Conservation (phyloP, 2,888 invertebrate species). For the Bedellia somnulentella region DNA sequence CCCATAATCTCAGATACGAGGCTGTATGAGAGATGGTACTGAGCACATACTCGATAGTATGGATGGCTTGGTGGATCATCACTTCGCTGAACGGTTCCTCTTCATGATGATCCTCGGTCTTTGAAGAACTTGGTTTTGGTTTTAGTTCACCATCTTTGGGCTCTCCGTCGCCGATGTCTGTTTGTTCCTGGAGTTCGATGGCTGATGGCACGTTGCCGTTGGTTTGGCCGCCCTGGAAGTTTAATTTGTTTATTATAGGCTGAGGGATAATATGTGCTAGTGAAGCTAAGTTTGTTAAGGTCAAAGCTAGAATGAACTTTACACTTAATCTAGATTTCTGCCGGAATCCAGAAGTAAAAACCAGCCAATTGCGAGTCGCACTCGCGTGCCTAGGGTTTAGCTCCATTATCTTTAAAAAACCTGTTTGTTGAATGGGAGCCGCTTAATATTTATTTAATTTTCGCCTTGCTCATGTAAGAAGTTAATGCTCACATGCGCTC, state of each 20-base stretch:
- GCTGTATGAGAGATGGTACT: constrained; percentile 97
- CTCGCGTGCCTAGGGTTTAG: too few species aligned
- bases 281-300: too few species aligned
- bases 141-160: constrained; percentile 14
- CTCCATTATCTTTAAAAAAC: too few species aligned
- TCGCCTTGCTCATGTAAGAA: too few species aligned
- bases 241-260: background rate
- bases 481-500: too few species aligned
- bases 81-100: constrained; percentile 81
- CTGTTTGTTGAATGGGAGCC: too few species aligned
- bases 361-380: too few species aligned
- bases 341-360: too few species aligned
- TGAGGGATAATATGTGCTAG: too few species aligned
- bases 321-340: too few species aligned
- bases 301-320: too few species aligned
- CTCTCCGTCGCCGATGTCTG: constrained; percentile 23
- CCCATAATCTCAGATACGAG: constrained; percentile 95
- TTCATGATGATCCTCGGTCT: constrained; percentile 29
- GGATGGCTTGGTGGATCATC: constrained; percentile 92
- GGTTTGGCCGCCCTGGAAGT: constrained; percentile 33
- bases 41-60: constrained; percentile 95
- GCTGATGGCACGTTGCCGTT: constrained; percentile 70
- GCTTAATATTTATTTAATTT: too few species aligned
- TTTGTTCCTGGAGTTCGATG: constrained; percentile 65
- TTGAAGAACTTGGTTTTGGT: constrained; percentile 1